phyloP scores from a whole-genome alignment of 2,888 invertebrate species.

The Leptinotarsa haldemani region DNA sequence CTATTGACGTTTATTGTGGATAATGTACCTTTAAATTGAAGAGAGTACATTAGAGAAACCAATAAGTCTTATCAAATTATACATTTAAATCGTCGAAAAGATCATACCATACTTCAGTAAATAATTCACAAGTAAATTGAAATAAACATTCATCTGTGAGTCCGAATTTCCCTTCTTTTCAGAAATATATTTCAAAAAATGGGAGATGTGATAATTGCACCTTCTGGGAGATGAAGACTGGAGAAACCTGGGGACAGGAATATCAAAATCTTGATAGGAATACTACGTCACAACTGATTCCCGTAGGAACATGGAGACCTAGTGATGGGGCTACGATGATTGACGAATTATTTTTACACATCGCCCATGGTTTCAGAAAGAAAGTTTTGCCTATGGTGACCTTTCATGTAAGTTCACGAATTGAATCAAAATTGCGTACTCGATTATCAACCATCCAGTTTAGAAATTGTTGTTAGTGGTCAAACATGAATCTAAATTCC shows the following conservation, averaged over 20 bases:
- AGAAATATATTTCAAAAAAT: constrained; percentile 60
- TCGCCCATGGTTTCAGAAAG: constrained; percentile 81
- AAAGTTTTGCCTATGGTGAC: constrained; percentile 79
- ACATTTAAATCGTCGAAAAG: no score
- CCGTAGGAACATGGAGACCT: constrained; percentile 82
- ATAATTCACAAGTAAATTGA: no score
- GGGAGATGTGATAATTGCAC: constrained; percentile 70
- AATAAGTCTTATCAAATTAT: no score
- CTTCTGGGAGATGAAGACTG: constrained; percentile 70
- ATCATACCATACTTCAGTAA: no score
- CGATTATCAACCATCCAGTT: no score
- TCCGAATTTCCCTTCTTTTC: constrained; percentile 39
- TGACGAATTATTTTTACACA: constrained; percentile 84
- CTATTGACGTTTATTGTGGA: no score
- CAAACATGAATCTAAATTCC: no score
- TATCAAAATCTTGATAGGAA: constrained; percentile 48
- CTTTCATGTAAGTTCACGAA: constrained; percentile 75
- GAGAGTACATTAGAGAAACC: no score
- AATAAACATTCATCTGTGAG: no score
- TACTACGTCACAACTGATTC: constrained; percentile 46
- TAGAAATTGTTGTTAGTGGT: no score
- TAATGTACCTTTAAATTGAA: no score
- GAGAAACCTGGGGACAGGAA: constrained; percentile 71
- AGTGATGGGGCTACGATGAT: constrained; percentile 74
- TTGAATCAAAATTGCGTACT: no score